Conservation (phyloP, 2,888 invertebrate genomes). For the Ochropleura plecta region DNA sequence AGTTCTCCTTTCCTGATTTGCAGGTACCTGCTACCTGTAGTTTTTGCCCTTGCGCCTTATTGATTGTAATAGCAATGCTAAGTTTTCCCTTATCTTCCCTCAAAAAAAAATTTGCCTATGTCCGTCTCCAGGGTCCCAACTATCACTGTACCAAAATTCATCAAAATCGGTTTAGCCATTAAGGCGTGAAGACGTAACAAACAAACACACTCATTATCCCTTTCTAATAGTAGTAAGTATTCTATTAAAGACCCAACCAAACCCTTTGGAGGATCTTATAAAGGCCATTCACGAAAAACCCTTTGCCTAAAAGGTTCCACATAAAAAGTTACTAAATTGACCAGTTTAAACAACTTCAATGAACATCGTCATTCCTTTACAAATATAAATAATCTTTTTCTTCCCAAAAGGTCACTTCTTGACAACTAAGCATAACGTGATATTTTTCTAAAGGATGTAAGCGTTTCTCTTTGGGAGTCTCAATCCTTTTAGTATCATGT, state of each 20-base stretch:
- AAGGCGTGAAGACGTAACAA: no score
- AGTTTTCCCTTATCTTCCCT: no score
- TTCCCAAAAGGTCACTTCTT: conserved; percentile 42
- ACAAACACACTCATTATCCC: no score
- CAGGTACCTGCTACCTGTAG: no score
- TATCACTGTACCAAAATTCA: no score
- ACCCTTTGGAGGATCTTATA: background rate
- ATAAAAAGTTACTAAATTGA: background rate
- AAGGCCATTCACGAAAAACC: background rate
- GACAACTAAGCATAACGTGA: conserved; percentile 5
- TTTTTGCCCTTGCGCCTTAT: no score
- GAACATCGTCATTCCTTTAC: conserved; percentile 9
- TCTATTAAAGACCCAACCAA: background rate
- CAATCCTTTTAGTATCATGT: conserved; percentile 48
- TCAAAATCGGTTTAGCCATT: no score
- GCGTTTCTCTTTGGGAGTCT: conserved; percentile 22
- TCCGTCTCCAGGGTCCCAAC: no score
- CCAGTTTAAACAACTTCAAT: background rate
- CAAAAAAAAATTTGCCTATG: no score
- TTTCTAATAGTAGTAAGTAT: no score
- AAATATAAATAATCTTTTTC: background rate
- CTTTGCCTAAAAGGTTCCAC: background rate
- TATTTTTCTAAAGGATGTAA: conserved; percentile 42
- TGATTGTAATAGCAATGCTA: no score
- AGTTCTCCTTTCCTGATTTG: no score